Conservation (phyloP, 64 coral and sea anemone genomes). For the Porites australiensis region DNA sequence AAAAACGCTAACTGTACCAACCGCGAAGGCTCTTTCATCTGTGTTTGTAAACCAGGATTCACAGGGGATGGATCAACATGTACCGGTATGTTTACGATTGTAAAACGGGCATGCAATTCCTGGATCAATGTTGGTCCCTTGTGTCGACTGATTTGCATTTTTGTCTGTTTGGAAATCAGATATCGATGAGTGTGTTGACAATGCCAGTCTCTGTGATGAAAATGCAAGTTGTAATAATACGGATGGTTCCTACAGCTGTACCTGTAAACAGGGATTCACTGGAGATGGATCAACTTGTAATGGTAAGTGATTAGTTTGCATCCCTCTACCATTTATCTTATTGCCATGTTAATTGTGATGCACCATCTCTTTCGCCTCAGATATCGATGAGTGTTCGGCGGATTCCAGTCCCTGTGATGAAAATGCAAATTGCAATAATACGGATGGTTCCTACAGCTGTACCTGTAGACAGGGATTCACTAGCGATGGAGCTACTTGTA, state of each 20-base stretch:
- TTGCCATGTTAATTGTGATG: too few species aligned
- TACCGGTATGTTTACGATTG: too few species aligned
- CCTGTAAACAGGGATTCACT: slow-evolving; percentile 13
- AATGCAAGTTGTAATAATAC: slow-evolving; percentile 11
- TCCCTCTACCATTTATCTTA: too few species aligned
- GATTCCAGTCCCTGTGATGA: background rate
- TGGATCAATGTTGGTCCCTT: too few species aligned
- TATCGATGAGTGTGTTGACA: background rate
- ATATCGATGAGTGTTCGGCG: slow-evolving; percentile 17
- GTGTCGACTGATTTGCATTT: too few species aligned
- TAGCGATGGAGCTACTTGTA: background rate
- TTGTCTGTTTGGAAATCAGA: too few species aligned
- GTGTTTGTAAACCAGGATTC: slow-evolving; percentile 57
- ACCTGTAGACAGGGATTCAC: slow-evolving; percentile 38
- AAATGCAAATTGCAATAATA: slow-evolving; percentile 12
- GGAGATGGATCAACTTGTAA: background rate
- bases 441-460: background rate
- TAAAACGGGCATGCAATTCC: too few species aligned
- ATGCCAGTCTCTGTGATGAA: background rate
- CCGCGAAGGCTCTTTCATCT: slow-evolving; percentile 74
- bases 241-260: slow-evolving; percentile 5
- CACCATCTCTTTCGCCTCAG: background rate
- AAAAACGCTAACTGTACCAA: slow-evolving; percentile 76
- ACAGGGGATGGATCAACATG: too few species aligned
- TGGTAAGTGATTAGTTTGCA: background rate